These are phyloP conservation scores for Galeopterus variegatus DNA, from an alignment of 2,113 vertebrate species.

Conservation along the genomic window DNA sequence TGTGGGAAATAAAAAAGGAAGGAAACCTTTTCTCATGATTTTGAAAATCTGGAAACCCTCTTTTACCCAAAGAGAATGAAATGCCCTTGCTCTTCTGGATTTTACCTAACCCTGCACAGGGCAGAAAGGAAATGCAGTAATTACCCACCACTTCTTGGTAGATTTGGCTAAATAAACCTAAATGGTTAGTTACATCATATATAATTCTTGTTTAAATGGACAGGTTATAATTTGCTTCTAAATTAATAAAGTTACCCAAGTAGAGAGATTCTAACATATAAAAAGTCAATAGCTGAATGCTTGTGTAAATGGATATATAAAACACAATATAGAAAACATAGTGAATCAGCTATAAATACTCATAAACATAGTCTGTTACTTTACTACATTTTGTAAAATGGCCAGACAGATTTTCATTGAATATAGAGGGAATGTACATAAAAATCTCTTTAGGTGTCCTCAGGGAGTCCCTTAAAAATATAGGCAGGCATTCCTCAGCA, in stretches of 20 bases:
- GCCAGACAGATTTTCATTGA: neutral
- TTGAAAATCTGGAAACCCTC: neutral
- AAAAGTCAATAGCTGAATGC: neutral
- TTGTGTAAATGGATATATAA: slow-evolving; percentile 12
- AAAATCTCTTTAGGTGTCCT: neutral
- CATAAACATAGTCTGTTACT: neutral
- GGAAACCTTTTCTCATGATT: neutral
- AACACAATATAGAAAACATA: neutral
- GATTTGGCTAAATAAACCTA: neutral
- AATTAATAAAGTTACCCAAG: slow-evolving; percentile 31
- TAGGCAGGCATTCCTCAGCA: neutral
- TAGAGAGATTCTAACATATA: neutral
- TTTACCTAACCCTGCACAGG: neutral
- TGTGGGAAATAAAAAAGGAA: neutral
- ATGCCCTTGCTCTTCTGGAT: neutral
- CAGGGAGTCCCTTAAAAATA: neutral
- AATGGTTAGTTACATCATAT: neutral
- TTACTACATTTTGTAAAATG: neutral
- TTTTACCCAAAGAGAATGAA: neutral
- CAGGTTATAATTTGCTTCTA: slow-evolving; percentile 46
- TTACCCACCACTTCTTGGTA: neutral
- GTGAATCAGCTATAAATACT: neutral
- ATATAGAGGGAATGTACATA: neutral
- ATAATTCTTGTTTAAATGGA: slow-evolving; percentile 64
- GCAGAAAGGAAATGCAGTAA: neutral